Evolutionary conservation across 2,113 vertebrate species (phyloP).

Genomic region (Limnothrissa miodon): DNA sequence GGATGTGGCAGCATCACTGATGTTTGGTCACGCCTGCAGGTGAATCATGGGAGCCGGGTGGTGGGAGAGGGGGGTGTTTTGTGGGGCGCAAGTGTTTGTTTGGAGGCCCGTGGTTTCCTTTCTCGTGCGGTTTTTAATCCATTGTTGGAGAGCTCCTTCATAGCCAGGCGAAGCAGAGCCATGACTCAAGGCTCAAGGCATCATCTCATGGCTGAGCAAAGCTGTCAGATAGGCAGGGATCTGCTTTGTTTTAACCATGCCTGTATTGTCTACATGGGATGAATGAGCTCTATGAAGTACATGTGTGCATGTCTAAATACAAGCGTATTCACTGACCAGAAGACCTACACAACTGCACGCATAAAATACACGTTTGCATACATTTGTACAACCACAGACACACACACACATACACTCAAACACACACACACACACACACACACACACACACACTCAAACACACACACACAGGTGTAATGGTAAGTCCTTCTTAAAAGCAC

Average conservation of each 20-base stretch:
- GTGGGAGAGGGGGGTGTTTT: neutral
- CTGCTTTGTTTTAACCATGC: neutral
- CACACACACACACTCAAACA: neutral
- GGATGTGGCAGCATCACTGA: neutral
- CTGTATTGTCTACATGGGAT: neutral
- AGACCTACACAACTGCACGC: too few relatives aligned
- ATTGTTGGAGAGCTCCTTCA: neutral
- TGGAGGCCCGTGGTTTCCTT: neutral
- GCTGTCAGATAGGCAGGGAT: neutral
- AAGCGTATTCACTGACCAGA: too few relatives aligned
- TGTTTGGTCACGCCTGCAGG: slow-evolving; percentile 5
- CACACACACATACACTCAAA: neutral
- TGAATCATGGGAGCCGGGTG: neutral
- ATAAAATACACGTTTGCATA: neutral
- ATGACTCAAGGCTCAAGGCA: neutral
- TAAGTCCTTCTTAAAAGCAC: too few relatives aligned
- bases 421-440: neutral
- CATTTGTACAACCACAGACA: neutral
- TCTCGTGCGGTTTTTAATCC: neutral
- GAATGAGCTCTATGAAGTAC: neutral
- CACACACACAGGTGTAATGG: too few relatives aligned
- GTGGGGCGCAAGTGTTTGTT: neutral
- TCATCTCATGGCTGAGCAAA: neutral
- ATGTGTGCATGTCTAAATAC: neutral
- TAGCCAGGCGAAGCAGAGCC: neutral